These are phyloP conservation scores for Elephantulus edwardii DNA, from an alignment of 2,113 vertebrate species.

Conservation along the genomic window DNA sequence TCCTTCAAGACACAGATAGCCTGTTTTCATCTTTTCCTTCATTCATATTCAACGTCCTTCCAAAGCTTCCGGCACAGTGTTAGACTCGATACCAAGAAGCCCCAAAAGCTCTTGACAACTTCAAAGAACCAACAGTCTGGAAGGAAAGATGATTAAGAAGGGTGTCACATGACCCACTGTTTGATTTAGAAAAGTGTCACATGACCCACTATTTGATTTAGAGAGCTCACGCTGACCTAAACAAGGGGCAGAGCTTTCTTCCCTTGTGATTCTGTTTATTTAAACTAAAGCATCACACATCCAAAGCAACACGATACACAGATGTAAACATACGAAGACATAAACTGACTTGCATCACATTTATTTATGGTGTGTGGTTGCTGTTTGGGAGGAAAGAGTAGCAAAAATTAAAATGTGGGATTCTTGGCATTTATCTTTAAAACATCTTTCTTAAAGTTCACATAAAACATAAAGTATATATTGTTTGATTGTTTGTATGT, in stretches of 20 bases:
- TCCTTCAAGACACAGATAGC: neutral
- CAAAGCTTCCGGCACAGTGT: neutral
- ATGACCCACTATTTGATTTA: neutral
- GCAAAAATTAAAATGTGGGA: neutral
- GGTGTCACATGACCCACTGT: neutral
- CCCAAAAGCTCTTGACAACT: neutral
- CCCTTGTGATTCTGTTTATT: neutral
- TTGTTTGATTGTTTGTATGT: neutral
- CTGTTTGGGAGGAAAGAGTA: neutral
- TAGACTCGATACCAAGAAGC: neutral
- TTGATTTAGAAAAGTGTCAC: constrained; percentile 7
- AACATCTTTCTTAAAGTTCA: neutral
- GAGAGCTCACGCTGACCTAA: constrained; percentile 22
- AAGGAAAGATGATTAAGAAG: neutral
- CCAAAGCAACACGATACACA: neutral
- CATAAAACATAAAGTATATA: neutral
- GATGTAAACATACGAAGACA: neutral
- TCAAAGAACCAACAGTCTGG: neutral
- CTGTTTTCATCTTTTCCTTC: neutral
- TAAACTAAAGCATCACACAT: constrained; percentile 29
- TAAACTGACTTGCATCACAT: neutral
- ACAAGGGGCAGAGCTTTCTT: neutral
- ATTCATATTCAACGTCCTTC: neutral
- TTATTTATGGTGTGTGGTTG: neutral
- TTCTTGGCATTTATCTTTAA: neutral